Evolutionary conservation across 2,888 invertebrate species (phyloP).

Genomic region (Lapara coniferarum): DNA sequence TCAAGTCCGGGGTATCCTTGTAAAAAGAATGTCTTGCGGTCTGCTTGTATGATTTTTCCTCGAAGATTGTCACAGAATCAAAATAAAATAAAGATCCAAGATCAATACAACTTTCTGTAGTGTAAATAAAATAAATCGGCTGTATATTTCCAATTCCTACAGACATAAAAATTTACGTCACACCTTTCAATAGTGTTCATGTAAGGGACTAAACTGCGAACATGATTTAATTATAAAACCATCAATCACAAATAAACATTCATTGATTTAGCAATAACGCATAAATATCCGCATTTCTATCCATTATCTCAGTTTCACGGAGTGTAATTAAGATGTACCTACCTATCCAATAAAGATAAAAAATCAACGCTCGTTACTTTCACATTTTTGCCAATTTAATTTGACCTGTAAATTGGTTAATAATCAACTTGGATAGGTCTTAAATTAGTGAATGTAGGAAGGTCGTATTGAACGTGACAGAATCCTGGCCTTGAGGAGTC

Average conservation of each 20-base stretch:
- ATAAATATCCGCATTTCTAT: slow-evolving; percentile 8
- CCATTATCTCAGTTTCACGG: not conserved
- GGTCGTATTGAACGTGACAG: slow-evolving; percentile 12
- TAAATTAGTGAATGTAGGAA: slow-evolving; percentile 16
- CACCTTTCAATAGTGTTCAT: too few relatives aligned
- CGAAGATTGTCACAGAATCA: too few relatives aligned
- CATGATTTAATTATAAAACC: not conserved
- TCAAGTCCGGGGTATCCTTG: too few relatives aligned
- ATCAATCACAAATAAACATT: not conserved
- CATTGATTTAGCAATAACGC: not conserved
- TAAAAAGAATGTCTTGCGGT: too few relatives aligned
- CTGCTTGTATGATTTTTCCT: too few relatives aligned
- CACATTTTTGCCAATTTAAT: not conserved
- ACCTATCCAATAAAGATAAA: slow-evolving; percentile 2
- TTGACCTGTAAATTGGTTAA: not conserved
- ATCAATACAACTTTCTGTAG: too few relatives aligned
- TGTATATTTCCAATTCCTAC: too few relatives aligned
- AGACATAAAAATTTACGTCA: too few relatives aligned
- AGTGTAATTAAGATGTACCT: slow-evolving; percentile 20
- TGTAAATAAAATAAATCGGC: too few relatives aligned
- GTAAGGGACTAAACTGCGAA: not conserved
- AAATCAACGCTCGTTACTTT: slow-evolving; percentile 6
- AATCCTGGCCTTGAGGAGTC: slow-evolving; percentile 12
- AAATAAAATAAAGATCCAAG: too few relatives aligned
- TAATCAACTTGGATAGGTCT: not conserved